Evolutionary conservation across 2,888 invertebrate species (phyloP).

Genomic region (Ariolimax columbianus): DNA sequence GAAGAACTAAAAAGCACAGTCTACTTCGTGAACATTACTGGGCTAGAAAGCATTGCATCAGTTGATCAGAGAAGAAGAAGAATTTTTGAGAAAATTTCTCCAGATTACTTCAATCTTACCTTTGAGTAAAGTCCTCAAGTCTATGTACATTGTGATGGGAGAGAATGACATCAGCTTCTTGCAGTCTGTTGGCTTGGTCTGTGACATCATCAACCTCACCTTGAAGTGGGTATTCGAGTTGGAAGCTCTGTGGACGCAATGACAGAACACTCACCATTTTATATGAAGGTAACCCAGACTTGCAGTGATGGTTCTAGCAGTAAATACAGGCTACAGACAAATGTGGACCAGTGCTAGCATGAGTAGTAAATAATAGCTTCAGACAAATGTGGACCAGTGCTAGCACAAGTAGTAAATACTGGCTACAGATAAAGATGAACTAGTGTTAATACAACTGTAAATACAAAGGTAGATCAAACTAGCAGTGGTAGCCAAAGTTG

Average conservation of each 20-base stretch:
- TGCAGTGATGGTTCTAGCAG: no score
- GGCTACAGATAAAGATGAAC: background rate
- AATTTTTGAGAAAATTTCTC: no score
- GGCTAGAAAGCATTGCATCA: no score
- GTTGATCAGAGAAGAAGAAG: no score
- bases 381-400: background rate
- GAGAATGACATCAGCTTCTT: conserved; percentile 86
- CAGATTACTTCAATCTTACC: no score
- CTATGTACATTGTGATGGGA: conserved; percentile 84
- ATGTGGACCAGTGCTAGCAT: background rate
- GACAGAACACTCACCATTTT: background rate
- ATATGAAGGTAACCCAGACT: no score
- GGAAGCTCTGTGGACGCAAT: conserved; percentile 82
- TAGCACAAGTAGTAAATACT: background rate
- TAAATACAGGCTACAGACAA: background rate
- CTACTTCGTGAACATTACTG: no score
- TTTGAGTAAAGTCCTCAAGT: conserved; percentile 89
- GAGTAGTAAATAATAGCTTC: background rate
- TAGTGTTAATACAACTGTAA: background rate
- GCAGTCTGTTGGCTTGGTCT: conserved; percentile 86
- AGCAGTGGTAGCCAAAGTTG: no score
- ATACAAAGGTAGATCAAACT: background rate
- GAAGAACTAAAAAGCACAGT: no score
- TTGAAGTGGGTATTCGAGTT: conserved; percentile 86
- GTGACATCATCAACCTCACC: conserved; percentile 87